A percentile compares a stretch with the other conserved stretches of the same genome.
phyloP scores from a whole-genome alignment of 2,888 invertebrate species.

The Aelia acuminata region DNA sequence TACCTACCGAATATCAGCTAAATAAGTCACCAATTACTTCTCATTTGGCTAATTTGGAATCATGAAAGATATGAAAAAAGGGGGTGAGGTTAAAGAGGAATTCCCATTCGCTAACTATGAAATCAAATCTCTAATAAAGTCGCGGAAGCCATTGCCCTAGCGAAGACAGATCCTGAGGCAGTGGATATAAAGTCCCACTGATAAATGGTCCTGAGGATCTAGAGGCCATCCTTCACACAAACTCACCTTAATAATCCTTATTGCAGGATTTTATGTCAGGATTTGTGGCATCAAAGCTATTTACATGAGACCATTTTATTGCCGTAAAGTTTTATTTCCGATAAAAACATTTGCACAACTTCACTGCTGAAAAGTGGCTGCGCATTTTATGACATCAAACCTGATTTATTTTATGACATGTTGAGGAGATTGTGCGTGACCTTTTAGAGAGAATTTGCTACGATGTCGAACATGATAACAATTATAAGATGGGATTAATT shows the following conservation, averaged over 20 bases:
- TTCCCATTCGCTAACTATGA: too few relatives aligned
- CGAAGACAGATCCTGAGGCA: not conserved
- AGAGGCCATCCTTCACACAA: not conserved
- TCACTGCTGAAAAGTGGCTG: not conserved
- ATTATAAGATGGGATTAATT: too few relatives aligned
- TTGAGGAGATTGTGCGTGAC: not conserved
- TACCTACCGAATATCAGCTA: too few relatives aligned
- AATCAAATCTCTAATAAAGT: not conserved
- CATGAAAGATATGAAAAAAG: too few relatives aligned
- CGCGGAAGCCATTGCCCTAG: not conserved
- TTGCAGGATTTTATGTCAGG: not conserved
- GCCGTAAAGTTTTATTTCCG: not conserved
- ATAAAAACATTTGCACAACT: not conserved
- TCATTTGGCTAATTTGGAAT: too few relatives aligned
- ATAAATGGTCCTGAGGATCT: not conserved
- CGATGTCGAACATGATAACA: too few relatives aligned
- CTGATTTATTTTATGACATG: constrained; percentile 2
- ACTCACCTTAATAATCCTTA: not conserved
- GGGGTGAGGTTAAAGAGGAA: too few relatives aligned
- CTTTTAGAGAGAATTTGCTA: too few relatives aligned
- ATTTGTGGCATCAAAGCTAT: not conserved
- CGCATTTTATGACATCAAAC: too few relatives aligned
- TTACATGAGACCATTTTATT: not conserved
- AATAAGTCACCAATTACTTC: too few relatives aligned
- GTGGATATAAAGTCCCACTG: not conserved